Base-by-base conservation (phyloP, 2,888 invertebrate genomes). In the Morpho achilles region DNA sequence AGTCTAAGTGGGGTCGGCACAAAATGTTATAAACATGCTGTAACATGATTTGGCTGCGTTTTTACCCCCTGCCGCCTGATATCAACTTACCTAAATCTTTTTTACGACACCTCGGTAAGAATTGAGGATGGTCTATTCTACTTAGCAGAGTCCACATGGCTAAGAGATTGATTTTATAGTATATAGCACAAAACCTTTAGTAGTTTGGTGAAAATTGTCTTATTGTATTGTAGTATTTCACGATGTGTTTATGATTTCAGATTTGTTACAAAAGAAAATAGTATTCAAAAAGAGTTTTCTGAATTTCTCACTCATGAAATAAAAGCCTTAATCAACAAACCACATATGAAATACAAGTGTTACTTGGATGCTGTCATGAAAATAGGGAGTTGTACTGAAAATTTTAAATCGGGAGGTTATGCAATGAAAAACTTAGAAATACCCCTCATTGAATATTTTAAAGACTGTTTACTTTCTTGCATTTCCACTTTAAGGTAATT, bases 351-450 rank as follows among this genome's bases (percentile, higher is more conserved):
- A 45, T 70, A 75, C 56, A 73, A 63, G 40, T 56, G 66, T 7
- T 83, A 76, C 57, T 60, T 66, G 4, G 63, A 69, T 2, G 65
- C 73, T 1, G 73, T 86, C 2, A 66, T 72, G 1, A 84, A 77
- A 64, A 51, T 87, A 4, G 72, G 72, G 0, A 68, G 69, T 0
- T 84, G 86, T 58, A 76, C 80, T 23, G 89, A 87, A 51, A 89
- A 87, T 67, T 84, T 88, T 42, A 76, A 77, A 0, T 64, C 80
- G 0, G 87, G 88, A 0, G 68, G 71, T 1, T 56, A 58, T 0
- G 82, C 85, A 2, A 51, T 87, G 2, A 74, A 71, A 55, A 44
- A 54, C 0, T 62, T 80, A 1, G 78, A 80, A 46, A 41, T 71
- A 2, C 7, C 59, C 5, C 63, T 87, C 2, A 72, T 68, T 0